Percentiles rank a stretch among this genome's conserved stretches.
These are phyloP conservation scores for Tringa solitaria DNA, from an alignment of 2,113 vertebrate species.

Conservation along the genomic window DNA sequence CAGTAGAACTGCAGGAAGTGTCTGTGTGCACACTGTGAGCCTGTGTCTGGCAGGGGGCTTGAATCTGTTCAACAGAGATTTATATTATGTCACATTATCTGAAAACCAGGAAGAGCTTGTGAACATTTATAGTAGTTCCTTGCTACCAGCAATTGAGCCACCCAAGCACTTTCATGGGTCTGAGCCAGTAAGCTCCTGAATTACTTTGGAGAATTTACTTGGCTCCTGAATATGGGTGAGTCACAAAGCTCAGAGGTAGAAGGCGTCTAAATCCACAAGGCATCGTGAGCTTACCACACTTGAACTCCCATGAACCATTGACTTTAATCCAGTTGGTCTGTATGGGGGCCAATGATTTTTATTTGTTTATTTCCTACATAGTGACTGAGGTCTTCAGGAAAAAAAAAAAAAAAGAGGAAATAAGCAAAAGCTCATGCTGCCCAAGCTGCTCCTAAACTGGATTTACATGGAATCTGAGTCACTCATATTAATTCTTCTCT, in stretches of 20 bases:
- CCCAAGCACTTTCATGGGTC: background rate
- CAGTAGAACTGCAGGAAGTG: background rate
- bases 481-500: background rate
- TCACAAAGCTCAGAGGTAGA: background rate
- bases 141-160: background rate
- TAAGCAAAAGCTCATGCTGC: background rate
- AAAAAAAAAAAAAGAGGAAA: background rate
- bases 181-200: background rate
- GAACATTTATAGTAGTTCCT: background rate
- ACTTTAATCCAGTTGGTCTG: background rate
- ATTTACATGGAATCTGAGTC: background rate
- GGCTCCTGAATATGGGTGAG: background rate
- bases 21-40: background rate
- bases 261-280: background rate
- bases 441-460: background rate
- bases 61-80: background rate
- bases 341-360: background rate
- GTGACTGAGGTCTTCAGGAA: background rate
- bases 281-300: background rate
- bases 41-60: background rate
- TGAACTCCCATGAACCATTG: background rate
- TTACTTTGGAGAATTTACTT: background rate
- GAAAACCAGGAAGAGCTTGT: background rate
- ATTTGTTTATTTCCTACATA: background rate
- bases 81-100: background rate